These are phyloP conservation scores for Poeciliopsis infans DNA, from an alignment of 2,797 vertebrate species.

Conservation along the genomic window DNA sequence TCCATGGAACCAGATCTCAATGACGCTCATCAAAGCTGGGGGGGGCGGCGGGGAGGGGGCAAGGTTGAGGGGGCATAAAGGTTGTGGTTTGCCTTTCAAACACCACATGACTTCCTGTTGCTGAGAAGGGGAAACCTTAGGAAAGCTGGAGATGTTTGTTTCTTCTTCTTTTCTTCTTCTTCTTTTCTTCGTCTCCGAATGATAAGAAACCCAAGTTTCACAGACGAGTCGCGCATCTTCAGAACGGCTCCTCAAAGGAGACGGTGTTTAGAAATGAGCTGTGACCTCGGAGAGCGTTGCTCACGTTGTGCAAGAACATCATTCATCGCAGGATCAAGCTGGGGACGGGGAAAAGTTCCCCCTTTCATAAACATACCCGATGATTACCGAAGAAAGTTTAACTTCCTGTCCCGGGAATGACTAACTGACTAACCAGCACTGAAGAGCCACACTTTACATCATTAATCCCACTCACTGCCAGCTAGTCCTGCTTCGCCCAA, in stretches of 20 bases:
- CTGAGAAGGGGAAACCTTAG: constrained; percentile 38
- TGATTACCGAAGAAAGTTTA: constrained; percentile 1
- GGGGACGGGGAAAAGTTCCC: background rate
- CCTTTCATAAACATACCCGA: background rate
- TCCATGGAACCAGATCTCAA: constrained; percentile 61
- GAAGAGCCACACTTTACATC: constrained; percentile 21
- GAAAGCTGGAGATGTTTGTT: constrained; percentile 32
- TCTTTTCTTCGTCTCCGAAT: constrained; percentile 18
- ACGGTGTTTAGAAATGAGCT: constrained; percentile 18
- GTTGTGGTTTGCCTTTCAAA: constrained; percentile 67
- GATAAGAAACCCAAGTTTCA: constrained; percentile 64
- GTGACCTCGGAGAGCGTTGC: background rate
- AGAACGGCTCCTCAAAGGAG: constrained; percentile 28
- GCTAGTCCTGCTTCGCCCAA: constrained; percentile 22
- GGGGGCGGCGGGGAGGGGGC: background rate
- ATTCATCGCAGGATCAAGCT: background rate
- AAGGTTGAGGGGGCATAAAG: constrained; percentile 1
- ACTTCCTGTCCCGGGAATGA: constrained; percentile 11
- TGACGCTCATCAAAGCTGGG: constrained; percentile 68
- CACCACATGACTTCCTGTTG: constrained; percentile 58
- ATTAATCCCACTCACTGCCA: constrained; percentile 22
- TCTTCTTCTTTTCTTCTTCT: background rate
- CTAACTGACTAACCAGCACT: constrained; percentile 1
- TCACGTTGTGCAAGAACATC: background rate
- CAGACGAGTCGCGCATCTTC: constrained; percentile 61